Evolutionary conservation across 2,888 invertebrate species (phyloP).

Genomic region (Schrankia costaestrigalis): DNA sequence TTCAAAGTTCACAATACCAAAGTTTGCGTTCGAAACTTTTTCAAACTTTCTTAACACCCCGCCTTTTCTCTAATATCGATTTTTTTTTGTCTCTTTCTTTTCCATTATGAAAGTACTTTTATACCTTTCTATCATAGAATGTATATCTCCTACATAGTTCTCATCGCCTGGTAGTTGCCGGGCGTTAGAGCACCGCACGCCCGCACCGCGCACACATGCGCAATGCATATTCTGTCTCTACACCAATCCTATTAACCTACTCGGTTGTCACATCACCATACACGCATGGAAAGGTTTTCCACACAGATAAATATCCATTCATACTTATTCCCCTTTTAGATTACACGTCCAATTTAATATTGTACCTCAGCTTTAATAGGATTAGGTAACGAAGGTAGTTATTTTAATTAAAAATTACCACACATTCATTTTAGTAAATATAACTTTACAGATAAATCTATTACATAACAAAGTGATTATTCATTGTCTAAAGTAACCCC

Average conservation of each 20-base stretch:
- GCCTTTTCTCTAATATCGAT: no score
- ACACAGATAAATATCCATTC: no score
- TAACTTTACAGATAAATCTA: no score
- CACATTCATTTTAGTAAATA: no score
- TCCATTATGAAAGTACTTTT: constrained; percentile 10
- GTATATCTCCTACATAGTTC: constrained; percentile 33
- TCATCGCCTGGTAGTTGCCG: constrained; percentile 71
- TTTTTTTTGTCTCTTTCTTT: constrained; percentile 12
- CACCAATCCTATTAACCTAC: constrained; percentile 36
- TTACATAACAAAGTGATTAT: no score
- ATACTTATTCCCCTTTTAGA: no score
- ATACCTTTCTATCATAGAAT: constrained; percentile 20
- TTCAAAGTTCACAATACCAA: no score
- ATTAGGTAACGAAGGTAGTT: no score
- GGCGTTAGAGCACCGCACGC: constrained; percentile 72
- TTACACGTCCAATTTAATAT: no score
- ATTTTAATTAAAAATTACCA: no score
- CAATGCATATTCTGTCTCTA: constrained; percentile 39
- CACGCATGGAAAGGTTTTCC: neutral
- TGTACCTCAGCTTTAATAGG: no score
- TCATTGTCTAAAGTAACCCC: no score
- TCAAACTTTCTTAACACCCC: constrained; percentile 7
- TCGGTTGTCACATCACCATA: constrained; percentile 9
- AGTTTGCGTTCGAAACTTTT: constrained; percentile 13
- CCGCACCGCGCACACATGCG: constrained; percentile 77